Evolutionary conservation across 2,797 vertebrate genomes (phyloP), one percentile per base, ranked within the genome.

Genomic region (Aotus griseimembra): DNA sequence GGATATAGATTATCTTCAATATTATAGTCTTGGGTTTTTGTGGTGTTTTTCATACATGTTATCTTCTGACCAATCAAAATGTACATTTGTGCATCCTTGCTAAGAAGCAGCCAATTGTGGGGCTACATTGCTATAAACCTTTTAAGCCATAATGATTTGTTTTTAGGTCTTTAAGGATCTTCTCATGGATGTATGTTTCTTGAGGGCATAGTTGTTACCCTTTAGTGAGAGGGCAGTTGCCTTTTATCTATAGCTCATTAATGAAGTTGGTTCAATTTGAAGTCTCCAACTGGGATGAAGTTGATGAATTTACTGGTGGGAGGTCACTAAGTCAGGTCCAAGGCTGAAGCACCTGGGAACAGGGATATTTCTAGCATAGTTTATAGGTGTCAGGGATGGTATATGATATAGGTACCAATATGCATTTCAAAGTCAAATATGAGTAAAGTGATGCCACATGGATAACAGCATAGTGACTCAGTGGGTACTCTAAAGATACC

Each of bases 371-470:
- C 77, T 41, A 92, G 39, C 8, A 41, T 41, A 48, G 57, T 76
- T 92, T 72, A 50, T 14, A 75, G 50, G 7, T 14, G 30, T 92
- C 64, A n/a, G 33, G 81, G 7, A 73, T 0, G 15, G 28, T 70
- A 1, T 84, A 5, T 44, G 48, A 52, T 39, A 48, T 13, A 72
- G 9, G n/a, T 44, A 84, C 33, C 46, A 10, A 4, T 8, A 52
- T 55, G 22, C 48, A 57, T 95, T 94, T 95, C 61, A 88, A 79
- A 90, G 44, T 57, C 58, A 83, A 67, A 85, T 96, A 39, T 94
- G 39, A 84, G 17, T 87, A n/a, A 88, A 85, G 10, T 90, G 76
- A 86, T 44, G 10, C 58, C 80, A 80, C 24, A 3, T 20, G n/a
- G 73, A 55, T 93, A 55, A 82, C 61, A 24, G 76, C 79, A 80